Evolutionary conservation across 2,113 vertebrate species (phyloP).

Genomic region (Pachyramphus minor): DNA sequence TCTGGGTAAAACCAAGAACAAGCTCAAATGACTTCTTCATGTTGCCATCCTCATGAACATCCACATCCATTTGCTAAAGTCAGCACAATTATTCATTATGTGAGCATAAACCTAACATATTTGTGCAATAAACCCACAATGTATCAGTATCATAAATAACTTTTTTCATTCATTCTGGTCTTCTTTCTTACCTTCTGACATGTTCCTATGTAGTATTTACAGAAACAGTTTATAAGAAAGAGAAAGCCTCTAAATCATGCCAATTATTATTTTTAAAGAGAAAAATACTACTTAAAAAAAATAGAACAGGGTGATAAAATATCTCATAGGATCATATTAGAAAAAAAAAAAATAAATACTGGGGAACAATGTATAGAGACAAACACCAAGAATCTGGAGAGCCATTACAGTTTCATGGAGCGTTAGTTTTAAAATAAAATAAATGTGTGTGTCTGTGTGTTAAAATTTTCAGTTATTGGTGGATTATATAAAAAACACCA

Average conservation of each 20-base stretch:
- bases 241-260: background rate
- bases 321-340: background rate
- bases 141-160: background rate
- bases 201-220: background rate
- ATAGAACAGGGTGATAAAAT: background rate
- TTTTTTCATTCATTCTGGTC: background rate
- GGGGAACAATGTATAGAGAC: background rate
- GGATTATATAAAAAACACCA: fast-evolving
- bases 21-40: background rate
- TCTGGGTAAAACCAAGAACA: background rate
- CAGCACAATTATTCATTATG: background rate
- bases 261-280: background rate
- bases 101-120: background rate
- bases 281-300: background rate
- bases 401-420: background rate
- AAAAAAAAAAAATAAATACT: background rate
- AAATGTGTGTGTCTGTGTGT: background rate
- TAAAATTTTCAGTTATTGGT: background rate
- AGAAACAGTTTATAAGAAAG: background rate
- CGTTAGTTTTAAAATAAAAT: background rate
- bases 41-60: background rate
- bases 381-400: background rate
- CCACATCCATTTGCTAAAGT: background rate
- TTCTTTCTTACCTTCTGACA: background rate
- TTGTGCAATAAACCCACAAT: background rate